Evolutionary conservation across 2,113 vertebrate genomes (phyloP), one percentile per base, ranked within the genome.

Genomic region (Hyperopisus bebe): DNA sequence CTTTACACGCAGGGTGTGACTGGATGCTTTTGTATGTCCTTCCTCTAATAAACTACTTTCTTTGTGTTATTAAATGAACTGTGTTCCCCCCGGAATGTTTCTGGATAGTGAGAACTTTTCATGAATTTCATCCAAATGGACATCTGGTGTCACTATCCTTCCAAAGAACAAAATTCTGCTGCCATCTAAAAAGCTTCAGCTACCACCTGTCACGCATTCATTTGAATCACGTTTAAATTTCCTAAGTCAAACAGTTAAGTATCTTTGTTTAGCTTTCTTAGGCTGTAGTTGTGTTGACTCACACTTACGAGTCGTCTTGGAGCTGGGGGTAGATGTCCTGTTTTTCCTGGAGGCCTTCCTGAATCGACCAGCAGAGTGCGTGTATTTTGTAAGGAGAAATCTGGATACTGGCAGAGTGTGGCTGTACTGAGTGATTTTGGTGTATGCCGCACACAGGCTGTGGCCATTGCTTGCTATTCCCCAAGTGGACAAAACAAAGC

Each of bases 151-250:
- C 90, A 77, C 92, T 92, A 93, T 93, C 91, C 90, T 85, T 47
- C 88, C 92, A 93, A 94, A 91, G 92, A 92, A 4, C 90, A 70
- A 84, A 89, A 90, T 91, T 80, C 89, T 89, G 91, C 92, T 88
- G 91, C 39, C 39, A 84, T 90, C 89, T 91, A 17, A 90, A 90
- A 91, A 85, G 83, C 90, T 90, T 90, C 19, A 70, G 8, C 70
- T 87, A 90, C 92, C 93, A 94, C 93, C 93, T 93, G 93, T 92
- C 62, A 91, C 90, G 91, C 91, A 91, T 39, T 88, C 91, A 90
- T 91, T 92, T 90, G 89, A 90, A 90, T 90, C 19, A 19, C 58
- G 84, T 58, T 88, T 93, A 58, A 21, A 53, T 39, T 55, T 39
- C 31, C 50, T 62, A 39, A 51, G 85, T 55, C 13, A 87, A 87